These are phyloP conservation scores for Grammomys dolichurus DNA, from an alignment of 2,113 vertebrate genomes.

Conservation along the genomic window DNA sequence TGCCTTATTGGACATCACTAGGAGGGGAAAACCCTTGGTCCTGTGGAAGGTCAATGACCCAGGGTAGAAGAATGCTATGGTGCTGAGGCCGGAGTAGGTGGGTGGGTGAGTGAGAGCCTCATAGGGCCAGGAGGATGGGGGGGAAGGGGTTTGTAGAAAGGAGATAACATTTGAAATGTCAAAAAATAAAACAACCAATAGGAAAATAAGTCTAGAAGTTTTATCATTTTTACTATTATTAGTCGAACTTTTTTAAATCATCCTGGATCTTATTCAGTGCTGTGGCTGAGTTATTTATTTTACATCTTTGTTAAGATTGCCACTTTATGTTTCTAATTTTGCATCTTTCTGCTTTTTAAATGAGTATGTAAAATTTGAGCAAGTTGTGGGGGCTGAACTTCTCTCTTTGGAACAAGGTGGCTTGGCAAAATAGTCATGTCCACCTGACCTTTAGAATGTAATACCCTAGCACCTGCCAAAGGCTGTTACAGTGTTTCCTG, in stretches of 20 bases:
- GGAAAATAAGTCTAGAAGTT: neutral
- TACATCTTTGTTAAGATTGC: neutral
- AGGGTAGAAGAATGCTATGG: too few relatives aligned
- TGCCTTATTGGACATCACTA: too few relatives aligned
- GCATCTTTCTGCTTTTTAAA: constrained; percentile 29
- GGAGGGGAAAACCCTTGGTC: too few relatives aligned
- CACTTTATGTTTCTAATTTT: neutral
- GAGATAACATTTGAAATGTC: too few relatives aligned
- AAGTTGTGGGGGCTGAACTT: neutral
- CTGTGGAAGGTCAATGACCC: too few relatives aligned
- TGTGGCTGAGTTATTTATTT: neutral
- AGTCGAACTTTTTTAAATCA: constrained; percentile 6
- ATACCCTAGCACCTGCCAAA: constrained; percentile 61
- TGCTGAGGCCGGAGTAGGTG: too few relatives aligned
- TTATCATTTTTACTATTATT: neutral
- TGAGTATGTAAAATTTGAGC: constrained; percentile 5
- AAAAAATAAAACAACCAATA: too few relatives aligned
- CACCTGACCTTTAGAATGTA: constrained; percentile 76
- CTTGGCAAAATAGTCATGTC: constrained; percentile 65
- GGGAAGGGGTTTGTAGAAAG: too few relatives aligned
- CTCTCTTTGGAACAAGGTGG: constrained; percentile 17
- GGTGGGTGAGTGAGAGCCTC: too few relatives aligned
- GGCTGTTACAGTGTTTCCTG: constrained; percentile 63
- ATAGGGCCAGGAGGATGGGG: too few relatives aligned
- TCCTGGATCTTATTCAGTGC: neutral